Conservation (phyloP, 2,113 vertebrate species). For the Crotalus helleri region DNA sequence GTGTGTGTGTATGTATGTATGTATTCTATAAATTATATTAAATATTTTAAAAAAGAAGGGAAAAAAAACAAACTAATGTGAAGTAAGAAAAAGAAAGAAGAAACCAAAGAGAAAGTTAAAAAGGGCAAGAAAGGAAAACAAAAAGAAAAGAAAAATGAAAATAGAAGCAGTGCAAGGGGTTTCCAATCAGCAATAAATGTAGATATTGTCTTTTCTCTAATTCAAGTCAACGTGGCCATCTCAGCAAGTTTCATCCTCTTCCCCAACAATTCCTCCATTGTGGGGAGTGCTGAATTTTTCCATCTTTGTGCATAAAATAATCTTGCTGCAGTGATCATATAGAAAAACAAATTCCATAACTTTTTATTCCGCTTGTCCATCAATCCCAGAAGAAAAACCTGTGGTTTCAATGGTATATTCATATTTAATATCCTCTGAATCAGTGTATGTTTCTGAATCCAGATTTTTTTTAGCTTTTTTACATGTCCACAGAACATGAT, state of each 20-base stretch:
- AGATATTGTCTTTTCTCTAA: background rate
- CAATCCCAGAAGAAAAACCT: background rate
- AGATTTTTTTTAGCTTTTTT: background rate
- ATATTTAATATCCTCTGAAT: background rate
- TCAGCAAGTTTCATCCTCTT: background rate
- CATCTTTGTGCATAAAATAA: background rate
- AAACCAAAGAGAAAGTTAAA: background rate
- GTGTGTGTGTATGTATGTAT: too few species aligned
- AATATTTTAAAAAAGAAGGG: too few species aligned
- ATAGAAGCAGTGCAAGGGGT: background rate
- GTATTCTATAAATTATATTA: too few species aligned
- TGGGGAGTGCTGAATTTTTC: background rate
- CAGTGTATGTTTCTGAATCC: background rate
- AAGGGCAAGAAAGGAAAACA: background rate
- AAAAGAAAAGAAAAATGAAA: background rate
- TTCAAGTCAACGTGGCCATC: background rate
- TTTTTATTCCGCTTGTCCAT: background rate
- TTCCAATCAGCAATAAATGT: background rate
- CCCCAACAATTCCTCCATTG: background rate
- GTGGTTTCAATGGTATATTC: background rate
- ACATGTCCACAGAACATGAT: background rate
- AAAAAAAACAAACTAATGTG: background rate
- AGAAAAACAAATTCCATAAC: background rate
- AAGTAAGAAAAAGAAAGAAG: background rate
- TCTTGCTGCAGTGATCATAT: background rate